Base-by-base conservation (phyloP, 2,888 invertebrate species). In the Onthophagus sagittarius region DNA sequence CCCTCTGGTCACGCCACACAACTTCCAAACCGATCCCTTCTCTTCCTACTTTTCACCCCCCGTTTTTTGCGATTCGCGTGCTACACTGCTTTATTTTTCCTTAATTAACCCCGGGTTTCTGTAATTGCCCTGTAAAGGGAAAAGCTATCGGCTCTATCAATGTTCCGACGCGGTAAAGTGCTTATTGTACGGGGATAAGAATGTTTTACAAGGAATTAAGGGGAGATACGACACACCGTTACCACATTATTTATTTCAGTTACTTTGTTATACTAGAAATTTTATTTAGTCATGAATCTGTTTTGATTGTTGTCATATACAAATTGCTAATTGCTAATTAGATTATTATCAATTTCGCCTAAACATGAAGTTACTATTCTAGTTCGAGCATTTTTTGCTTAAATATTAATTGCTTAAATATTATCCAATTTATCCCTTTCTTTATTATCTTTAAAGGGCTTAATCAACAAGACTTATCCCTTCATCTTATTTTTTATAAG, bases 401-500 rank as follows among this genome's bases (percentile, higher is more conserved):
- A n/a, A n/a, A n/a, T n/a, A n/a, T n/a, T n/a, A n/a, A n/a, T n/a
- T n/a, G n/a, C n/a, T n/a, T n/a, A n/a, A n/a, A n/a, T n/a, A n/a
- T n/a, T n/a, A n/a, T n/a, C n/a, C n/a, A n/a, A n/a, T n/a, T n/a
- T n/a, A n/a, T n/a, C n/a, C n/a, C n/a, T n/a, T n/a, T n/a, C n/a
- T n/a, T n/a, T n/a, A n/a, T n/a, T n/a, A n/a, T n/a, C n/a, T n/a
- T n/a, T n/a, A n/a, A n/a, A n/a, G n/a, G 23, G 23, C 23, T 23
- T 23, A 23, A 23, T 53, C 6, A 53, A 53, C 11, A 53, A 53
- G 11, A 4, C 11, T 53, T 53, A 23, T 23, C 23, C 1, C 23
- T 23, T 23, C 1, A 23, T 23, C 23, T 23, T 53, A 53, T 53
- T 53, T 53, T 53, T 53, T 67, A 76, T 82, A 85, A 53, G 84